Evolutionary conservation across 64 coral and sea anemone genomes (phyloP), one percentile per base, ranked within the genome.

Genomic region (Porites australiensis): DNA sequence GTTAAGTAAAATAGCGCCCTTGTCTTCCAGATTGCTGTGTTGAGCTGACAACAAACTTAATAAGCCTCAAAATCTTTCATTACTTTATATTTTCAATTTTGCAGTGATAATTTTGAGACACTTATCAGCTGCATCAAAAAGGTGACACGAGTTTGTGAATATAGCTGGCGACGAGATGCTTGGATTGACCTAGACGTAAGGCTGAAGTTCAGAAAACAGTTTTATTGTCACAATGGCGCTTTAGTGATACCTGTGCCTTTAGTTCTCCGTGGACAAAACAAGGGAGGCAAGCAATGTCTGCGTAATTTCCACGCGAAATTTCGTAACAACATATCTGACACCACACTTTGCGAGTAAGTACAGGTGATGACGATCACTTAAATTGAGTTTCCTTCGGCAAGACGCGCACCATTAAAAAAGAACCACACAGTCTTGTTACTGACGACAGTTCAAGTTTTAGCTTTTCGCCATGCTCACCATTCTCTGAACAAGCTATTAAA

Each of bases 101-200:
- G 19, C 81, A 84, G 81, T 11, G 19, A 64, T 50, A 84, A 67
- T 69, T 84, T 84, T 23, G 81, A 69, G 23, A 22, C 45, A 11
- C 63, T 84, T 46, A 84, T 84, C 18, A 68, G 45, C 11, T 84
- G 81, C 44, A 50, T 84, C 62, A 84, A 84, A 47, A 69, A 67
- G 8, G 81, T 84, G 6, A 54, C 81, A 27, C 81, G 81, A 2
- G 19, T 84, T 48, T 84, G 81, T 18, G 81, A 84, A 50, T 44
- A 70, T 63, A 84, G 81, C 63, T 84, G 81, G 81, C 60, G 81
- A 20, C 67, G 45, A 3, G 81, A 84, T n/a, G 44, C 45, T 0
- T 84, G 81, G 81, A 70, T 84, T 9, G 81, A 84, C 4, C 21
- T 84, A 63, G 81, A 84, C 45, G 81, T 84, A 6, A 84, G 81